Evolutionary conservation across 2,797 vertebrate species (phyloP).

Genomic region (Dendrocincla tyrannina): DNA sequence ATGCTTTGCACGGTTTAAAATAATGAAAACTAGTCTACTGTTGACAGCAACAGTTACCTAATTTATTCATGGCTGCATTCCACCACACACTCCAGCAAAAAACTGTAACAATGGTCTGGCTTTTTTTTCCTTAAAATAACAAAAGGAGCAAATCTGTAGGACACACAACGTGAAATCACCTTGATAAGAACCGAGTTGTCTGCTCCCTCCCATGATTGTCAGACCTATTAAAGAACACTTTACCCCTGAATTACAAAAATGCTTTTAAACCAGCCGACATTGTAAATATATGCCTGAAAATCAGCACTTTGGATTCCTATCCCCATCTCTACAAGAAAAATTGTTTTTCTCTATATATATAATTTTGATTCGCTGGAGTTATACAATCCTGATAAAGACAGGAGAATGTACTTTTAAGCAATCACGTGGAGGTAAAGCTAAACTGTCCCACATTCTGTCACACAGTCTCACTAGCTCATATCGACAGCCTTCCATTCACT

Average conservation of each 20-base stretch:
- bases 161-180: background rate
- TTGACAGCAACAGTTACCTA: background rate
- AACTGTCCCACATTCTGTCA: background rate
- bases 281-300: background rate
- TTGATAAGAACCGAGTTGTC: background rate
- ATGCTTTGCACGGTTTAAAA: background rate
- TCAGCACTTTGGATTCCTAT: background rate
- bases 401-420: background rate
- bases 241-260: background rate
- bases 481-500: background rate
- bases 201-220: background rate
- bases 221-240: background rate
- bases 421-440: background rate
- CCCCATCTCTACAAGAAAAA: background rate
- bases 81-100: background rate
- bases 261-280: background rate
- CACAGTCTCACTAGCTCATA: background rate
- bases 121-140: background rate
- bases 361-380: background rate
- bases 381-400: background rate
- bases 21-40: background rate
- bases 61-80: background rate
- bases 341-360: fast-evolving
- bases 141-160: background rate
- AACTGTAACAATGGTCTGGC: background rate